These are phyloP conservation scores for Lysiphlebus fabarum DNA, from an alignment of 1,140 invertebrate species.

Conservation along the genomic window DNA sequence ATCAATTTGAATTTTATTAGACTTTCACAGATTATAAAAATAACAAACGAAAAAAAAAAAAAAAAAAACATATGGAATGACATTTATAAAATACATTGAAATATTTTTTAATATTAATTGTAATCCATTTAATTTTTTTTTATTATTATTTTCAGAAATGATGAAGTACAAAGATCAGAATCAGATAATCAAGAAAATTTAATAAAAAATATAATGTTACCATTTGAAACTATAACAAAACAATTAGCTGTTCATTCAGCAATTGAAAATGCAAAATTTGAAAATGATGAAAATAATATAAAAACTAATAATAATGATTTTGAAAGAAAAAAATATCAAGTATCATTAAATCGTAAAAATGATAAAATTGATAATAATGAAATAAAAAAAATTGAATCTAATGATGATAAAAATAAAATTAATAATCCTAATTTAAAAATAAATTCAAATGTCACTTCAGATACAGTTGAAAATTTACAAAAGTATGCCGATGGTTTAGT, in stretches of 20 bases:
- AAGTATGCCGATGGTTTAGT: conserved; percentile 35
- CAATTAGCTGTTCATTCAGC: conserved; percentile 40
- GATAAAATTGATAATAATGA: conserved; percentile 14
- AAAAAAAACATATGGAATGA: neutral
- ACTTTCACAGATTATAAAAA: no score
- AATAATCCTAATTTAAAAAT: neutral
- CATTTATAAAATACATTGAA: conserved; percentile 12
- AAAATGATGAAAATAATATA: conserved; percentile 25
- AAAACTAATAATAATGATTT: conserved; percentile 23
- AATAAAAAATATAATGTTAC: conserved; percentile 35
- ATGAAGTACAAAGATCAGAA: conserved; percentile 39
- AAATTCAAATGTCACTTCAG: conserved; percentile 26
- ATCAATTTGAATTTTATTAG: neutral
- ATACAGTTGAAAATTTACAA: conserved; percentile 36
- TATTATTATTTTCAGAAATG: conserved; percentile 35
- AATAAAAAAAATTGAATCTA: conserved; percentile 14
- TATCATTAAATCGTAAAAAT: conserved; percentile 4
- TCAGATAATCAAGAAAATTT: conserved; percentile 32
- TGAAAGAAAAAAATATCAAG: neutral
- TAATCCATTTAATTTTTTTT: neutral
- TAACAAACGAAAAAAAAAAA: no score
- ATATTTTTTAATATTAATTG: no score
- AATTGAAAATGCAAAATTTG: conserved; percentile 33
- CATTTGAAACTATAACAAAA: conserved; percentile 42
- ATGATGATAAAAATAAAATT: conserved; percentile 7